Percentiles rank a stretch among this genome's conserved stretches.
phyloP scores from a whole-genome alignment of 1,140 invertebrate species.

The Macrobrachium rosenbergii region DNA sequence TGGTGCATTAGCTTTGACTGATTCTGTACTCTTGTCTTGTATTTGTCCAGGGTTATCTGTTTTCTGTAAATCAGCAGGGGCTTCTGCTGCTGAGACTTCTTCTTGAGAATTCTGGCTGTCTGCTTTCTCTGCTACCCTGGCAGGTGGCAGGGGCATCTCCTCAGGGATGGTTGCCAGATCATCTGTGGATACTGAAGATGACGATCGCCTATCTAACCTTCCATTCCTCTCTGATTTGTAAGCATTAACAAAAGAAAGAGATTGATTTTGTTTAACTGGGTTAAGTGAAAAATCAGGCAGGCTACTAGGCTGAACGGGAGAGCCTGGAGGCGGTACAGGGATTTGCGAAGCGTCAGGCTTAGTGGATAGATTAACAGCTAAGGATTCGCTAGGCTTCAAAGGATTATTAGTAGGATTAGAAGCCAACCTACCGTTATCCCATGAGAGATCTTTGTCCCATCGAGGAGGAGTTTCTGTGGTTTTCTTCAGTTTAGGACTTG shows the following conservation, averaged over 20 bases:
- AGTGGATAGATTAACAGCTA: slow-evolving; percentile 15
- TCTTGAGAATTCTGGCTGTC: slow-evolving; percentile 15
- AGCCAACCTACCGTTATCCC: slow-evolving; percentile 55
- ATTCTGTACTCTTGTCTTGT: slow-evolving; percentile 21
- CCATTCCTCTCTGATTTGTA: slow-evolving; percentile 42
- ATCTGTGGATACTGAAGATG: slow-evolving; percentile 59
- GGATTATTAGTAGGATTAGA: slow-evolving; percentile 46
- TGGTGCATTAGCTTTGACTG: background rate
- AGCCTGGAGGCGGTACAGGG: slow-evolving; percentile 39
- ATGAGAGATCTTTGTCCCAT: slow-evolving; percentile 54
- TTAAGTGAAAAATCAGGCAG: slow-evolving; percentile 36
- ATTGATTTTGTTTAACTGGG: slow-evolving; percentile 40
- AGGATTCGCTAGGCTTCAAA: slow-evolving; percentile 41
- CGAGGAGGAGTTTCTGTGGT: slow-evolving; percentile 49
- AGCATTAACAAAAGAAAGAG: slow-evolving; percentile 22
- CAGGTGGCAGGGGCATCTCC: slow-evolving; percentile 22
- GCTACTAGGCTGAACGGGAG: slow-evolving; percentile 6
- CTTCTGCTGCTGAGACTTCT: background rate
- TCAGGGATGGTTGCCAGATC: slow-evolving; percentile 42
- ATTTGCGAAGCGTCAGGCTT: slow-evolving; percentile 37
- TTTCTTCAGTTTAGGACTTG: slow-evolving; percentile 43
- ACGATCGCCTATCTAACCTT: slow-evolving; percentile 55
- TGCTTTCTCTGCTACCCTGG: slow-evolving; percentile 23
- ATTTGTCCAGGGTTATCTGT: background rate
- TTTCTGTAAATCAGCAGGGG: background rate